Percentiles rank a stretch among this genome's conserved stretches.
Evolutionary conservation across 2,888 invertebrate genomes (phyloP).

Genomic region (Idaea aversata): DNA sequence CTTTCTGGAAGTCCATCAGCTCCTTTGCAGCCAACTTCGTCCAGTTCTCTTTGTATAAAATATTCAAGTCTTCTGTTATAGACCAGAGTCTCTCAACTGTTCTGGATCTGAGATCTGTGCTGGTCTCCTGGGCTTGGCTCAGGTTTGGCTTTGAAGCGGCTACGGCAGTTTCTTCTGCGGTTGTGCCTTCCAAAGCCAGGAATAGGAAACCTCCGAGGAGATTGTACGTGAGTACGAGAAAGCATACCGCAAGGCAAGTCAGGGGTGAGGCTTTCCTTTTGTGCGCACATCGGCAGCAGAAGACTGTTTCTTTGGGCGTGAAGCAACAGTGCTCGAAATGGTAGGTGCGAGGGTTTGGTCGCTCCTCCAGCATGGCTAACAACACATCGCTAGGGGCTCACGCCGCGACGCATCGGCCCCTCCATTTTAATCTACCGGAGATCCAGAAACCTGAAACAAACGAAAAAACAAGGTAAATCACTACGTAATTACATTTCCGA

Average conservation of each 20-base stretch:
- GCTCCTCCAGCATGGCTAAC: constrained; percentile 2
- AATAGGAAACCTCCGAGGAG: constrained; percentile 95
- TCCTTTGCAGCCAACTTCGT: constrained; percentile 92
- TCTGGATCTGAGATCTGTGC: constrained; percentile 81
- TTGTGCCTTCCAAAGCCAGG: constrained; percentile 88
- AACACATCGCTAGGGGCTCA: background rate
- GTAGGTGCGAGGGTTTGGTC: background rate
- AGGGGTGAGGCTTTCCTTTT: constrained; percentile 80
- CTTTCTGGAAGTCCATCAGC: constrained; percentile 90
- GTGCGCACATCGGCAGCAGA: constrained; percentile 75
- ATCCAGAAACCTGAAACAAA: background rate
- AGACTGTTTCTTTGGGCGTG: constrained; percentile 7
- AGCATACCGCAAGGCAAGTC: constrained; percentile 90
- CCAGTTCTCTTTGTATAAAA: constrained; percentile 95
- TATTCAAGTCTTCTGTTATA: constrained; percentile 92
- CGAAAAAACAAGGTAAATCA: background rate
- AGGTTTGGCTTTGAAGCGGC: constrained; percentile 83
- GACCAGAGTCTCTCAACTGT: constrained; percentile 92
- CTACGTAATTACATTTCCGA: background rate
- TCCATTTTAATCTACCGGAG: background rate
- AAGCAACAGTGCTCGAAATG: constrained; percentile 6
- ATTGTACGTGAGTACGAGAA: constrained; percentile 94
- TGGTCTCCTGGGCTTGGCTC: constrained; percentile 73
- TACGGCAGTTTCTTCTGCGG: constrained; percentile 81
- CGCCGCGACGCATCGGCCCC: background rate